phyloP scores from a whole-genome alignment of 2,113 vertebrate genomes.

The Physeter macrocephalus region DNA sequence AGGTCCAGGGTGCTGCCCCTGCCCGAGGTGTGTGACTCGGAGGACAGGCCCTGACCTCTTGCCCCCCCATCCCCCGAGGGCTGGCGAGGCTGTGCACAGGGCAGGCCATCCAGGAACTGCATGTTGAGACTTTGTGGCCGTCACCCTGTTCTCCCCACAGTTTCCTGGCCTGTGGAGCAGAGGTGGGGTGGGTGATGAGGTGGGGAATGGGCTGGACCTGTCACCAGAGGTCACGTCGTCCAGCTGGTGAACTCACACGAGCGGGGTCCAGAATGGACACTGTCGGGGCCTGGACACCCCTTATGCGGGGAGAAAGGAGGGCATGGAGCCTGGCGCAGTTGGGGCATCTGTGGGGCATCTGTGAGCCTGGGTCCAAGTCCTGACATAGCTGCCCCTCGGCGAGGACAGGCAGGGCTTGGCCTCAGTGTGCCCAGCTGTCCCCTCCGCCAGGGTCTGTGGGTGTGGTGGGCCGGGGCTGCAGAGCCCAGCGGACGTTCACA shows the following conservation, averaged over 20 bases:
- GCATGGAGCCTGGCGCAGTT: too few species aligned
- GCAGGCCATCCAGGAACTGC: not conserved
- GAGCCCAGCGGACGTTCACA: not conserved
- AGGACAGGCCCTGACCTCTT: not conserved
- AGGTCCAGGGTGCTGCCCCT: not conserved
- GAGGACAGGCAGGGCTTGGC: not conserved
- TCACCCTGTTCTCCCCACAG: not conserved
- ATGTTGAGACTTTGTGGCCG: not conserved
- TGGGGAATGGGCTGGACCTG: fast-evolving
- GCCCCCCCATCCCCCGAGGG: fast-evolving
- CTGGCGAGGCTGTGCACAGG: not conserved
- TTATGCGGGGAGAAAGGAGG: too few species aligned
- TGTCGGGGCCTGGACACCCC: too few species aligned
- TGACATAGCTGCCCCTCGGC: not conserved
- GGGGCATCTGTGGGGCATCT: too few species aligned
- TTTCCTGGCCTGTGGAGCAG: too few species aligned
- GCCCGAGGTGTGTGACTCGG: not conserved
- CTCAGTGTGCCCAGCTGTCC: not conserved
- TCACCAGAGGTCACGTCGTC: not conserved
- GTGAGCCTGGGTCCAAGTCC: not conserved
- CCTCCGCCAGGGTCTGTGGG: not conserved
- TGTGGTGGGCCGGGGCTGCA: not conserved
- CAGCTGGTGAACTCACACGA: not conserved
- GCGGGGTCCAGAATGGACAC: too few species aligned
- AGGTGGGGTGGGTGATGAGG: not conserved